Base-by-base conservation (phyloP, 2,888 invertebrate species). In the Dexiosoma caninum region DNA sequence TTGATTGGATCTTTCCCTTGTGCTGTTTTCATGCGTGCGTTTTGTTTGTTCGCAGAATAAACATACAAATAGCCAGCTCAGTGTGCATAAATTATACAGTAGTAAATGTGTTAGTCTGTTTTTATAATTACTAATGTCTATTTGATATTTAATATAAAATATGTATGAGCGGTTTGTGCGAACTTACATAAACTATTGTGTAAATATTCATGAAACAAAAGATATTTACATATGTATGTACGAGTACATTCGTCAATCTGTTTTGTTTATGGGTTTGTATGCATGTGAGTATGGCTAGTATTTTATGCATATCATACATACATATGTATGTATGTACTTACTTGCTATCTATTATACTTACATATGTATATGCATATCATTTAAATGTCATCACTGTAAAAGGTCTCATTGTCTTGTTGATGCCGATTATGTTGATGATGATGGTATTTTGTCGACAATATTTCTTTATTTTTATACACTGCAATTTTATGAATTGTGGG, bases 51-150 rank as follows among this genome's bases (percentile, higher is more conserved):
- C n/a, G n/a, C 12, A n/a, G 19, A 12, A 30, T 23, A n/a, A 19
- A 19, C 6, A 10, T 16, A 14, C 6, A 40, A 49, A 44, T 2
- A 14, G 27, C 7, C n/a, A 44, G 55, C 35, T 57, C 69, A 62
- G 35, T 72, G 78, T 72, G 72, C 72, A 69, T 64, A 74, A 74
- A 64, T 79, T 74, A 64, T 69, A 69, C n/a, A n/a, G n/a, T n/a
- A n/a, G n/a, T n/a, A n/a, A 51, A 74, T 70, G 35, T 69, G 57
- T 35, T 74, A 57, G 49, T 5, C 8, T 78, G 55, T 49, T 79
- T 72, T 64, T 64, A 57, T 79, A 74, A 74, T 74, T 79, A 60
- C 69, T 55, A 57, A 59, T 69, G 19, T 30, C 35, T 40, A 30
- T 30, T 59, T 62, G 19, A 46, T 40, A 27, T 27, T 14, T 59